A percentile compares a stretch with the other conserved stretches of the same genome.
phyloP scores from a whole-genome alignment of 2,888 invertebrate species.

The Pristionchus arcanus region DNA sequence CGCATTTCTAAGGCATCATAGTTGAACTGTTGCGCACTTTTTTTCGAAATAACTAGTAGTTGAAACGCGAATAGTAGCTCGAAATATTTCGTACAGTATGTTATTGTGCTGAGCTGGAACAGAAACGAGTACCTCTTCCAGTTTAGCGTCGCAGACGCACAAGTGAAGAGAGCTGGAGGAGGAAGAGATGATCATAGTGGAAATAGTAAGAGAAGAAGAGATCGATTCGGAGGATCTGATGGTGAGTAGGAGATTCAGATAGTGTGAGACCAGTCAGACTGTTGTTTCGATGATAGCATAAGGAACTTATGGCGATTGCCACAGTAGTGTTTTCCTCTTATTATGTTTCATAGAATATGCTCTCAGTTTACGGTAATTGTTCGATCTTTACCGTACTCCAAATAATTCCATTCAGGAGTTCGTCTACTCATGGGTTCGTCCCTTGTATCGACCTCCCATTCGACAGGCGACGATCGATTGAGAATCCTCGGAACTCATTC shows the following conservation, averaged over 20 bases:
- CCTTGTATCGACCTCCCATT: neutral
- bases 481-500: slow-evolving; percentile 27
- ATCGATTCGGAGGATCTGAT: slow-evolving; percentile 68
- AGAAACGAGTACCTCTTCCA: neutral
- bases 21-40: too few species aligned
- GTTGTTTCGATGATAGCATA: too few species aligned
- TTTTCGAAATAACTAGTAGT: too few species aligned
- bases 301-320: too few species aligned
- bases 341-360: too few species aligned
- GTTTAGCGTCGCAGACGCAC: slow-evolving; percentile 53
- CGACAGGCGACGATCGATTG: slow-evolving; percentile 31
- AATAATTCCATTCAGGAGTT: slow-evolving; percentile 11
- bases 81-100: neutral
- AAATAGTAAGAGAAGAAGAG: slow-evolving; percentile 56
- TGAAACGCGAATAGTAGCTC: too few species aligned
- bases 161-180: slow-evolving; percentile 31
- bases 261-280: too few species aligned
- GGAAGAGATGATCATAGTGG: slow-evolving; percentile 7
- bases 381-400: neutral
- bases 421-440: slow-evolving; percentile 50
- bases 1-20: too few species aligned
- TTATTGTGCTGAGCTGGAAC: neutral
- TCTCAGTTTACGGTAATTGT: too few species aligned
- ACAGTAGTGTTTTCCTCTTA: too few species aligned
- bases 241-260: slow-evolving; percentile 51